These are phyloP conservation scores for Alca torda DNA, from an alignment of 2,797 vertebrate species.

Conservation along the genomic window DNA sequence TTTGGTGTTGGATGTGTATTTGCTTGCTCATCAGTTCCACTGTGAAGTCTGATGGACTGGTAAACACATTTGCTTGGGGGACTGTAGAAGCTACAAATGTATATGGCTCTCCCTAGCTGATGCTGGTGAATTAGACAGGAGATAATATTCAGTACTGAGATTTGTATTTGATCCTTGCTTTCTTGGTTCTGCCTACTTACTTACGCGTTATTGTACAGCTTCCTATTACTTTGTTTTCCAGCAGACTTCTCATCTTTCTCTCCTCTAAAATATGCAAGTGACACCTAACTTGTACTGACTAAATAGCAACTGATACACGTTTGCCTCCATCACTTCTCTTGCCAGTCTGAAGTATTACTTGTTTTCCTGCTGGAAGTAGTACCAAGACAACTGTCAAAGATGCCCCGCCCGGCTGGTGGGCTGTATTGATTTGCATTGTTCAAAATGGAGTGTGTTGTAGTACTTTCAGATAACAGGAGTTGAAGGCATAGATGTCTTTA, in stretches of 20 bases:
- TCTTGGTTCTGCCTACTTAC: not conserved
- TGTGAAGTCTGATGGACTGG: not conserved
- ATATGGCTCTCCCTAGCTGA: not conserved
- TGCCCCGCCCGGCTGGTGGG: not conserved
- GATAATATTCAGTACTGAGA: not conserved
- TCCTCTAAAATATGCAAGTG: not conserved
- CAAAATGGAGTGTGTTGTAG: not conserved
- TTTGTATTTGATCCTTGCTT: not conserved
- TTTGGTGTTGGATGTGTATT: not conserved
- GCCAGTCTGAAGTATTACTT: not conserved
- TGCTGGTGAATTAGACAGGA: not conserved
- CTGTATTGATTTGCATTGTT: not conserved
- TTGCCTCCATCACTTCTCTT: not conserved
- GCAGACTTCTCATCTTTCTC: not conserved
- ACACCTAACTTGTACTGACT: not conserved
- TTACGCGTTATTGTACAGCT: rapidly evolving
- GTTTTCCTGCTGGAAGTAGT: not conserved
- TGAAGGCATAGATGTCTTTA: not conserved
- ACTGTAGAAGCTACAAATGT: not conserved
- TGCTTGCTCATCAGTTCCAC: not conserved
- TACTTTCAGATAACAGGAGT: not conserved
- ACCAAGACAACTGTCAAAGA: not conserved
- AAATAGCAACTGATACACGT: not conserved
- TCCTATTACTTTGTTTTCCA: not conserved
- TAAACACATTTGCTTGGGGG: not conserved